Evolutionary conservation across 2,888 invertebrate genomes (phyloP).

Genomic region (Anthoptus insignis): DNA sequence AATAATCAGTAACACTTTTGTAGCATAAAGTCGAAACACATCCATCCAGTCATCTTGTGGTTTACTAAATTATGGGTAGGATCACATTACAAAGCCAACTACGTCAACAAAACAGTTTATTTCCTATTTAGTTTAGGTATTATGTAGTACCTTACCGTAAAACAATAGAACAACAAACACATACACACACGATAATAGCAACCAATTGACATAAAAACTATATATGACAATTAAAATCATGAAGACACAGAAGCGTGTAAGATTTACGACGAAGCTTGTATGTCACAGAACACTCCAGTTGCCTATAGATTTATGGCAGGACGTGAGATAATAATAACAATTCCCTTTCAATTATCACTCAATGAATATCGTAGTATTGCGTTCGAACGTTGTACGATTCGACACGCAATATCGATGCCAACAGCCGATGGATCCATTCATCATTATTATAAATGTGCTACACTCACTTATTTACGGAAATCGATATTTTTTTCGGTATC

Average conservation of each 20-base stretch:
- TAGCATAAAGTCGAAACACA: no score
- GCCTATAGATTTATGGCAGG: slow-evolving; percentile 78
- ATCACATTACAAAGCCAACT: no score
- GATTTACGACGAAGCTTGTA: slow-evolving; percentile 66
- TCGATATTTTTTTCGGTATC: slow-evolving; percentile 86
- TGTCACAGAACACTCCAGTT: slow-evolving; percentile 71
- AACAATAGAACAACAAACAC: no score
- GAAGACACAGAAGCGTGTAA: slow-evolving; percentile 46
- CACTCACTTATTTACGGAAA: slow-evolving; percentile 87
- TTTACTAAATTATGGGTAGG: no score
- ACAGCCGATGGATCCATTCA: slow-evolving; percentile 81
- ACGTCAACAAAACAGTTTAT: no score
- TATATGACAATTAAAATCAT: not conserved
- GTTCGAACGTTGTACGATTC: slow-evolving; percentile 76
- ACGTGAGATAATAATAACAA: slow-evolving; percentile 61
- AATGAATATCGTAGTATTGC: slow-evolving; percentile 70
- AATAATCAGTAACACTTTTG: no score
- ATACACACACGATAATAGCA: not conserved
- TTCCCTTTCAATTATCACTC: slow-evolving; percentile 83
- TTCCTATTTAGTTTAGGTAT: no score
- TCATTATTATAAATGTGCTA: slow-evolving; percentile 86
- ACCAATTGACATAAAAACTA: not conserved
- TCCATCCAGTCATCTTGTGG: no score
- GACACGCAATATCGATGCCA: slow-evolving; percentile 80
- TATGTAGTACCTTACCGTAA: no score